Evolutionary conservation across 2,113 vertebrate species (phyloP).

Genomic region (Bothrops jararaca): DNA sequence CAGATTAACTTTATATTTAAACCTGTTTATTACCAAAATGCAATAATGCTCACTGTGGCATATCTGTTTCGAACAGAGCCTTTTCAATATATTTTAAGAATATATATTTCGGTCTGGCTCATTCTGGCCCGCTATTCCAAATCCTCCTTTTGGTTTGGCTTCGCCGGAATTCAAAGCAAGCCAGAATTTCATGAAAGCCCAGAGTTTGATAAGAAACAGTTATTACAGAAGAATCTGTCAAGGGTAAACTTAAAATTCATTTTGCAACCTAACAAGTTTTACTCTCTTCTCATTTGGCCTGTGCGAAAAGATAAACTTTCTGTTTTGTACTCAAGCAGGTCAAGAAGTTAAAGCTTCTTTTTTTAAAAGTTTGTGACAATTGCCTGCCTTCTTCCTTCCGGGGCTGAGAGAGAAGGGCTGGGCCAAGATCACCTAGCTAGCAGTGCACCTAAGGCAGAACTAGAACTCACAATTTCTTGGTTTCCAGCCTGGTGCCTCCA

Average conservation of each 20-base stretch:
- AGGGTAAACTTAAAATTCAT: not conserved
- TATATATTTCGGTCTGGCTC: not conserved
- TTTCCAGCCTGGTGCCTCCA: not conserved
- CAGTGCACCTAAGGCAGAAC: not conserved
- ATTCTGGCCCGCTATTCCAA: not conserved
- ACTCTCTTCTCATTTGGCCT: not conserved
- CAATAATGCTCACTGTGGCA: conserved; percentile 16
- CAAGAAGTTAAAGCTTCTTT: not conserved
- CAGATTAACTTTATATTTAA: conserved; percentile 41
- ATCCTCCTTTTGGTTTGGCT: not conserved
- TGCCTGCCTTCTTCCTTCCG: not conserved
- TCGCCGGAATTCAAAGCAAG: not conserved
- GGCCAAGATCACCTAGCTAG: not conserved
- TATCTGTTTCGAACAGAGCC: not conserved
- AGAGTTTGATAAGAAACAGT: not conserved
- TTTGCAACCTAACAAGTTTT: not conserved
- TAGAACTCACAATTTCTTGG: not conserved
- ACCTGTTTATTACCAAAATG: conserved; percentile 41
- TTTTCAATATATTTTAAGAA: conserved; percentile 14
- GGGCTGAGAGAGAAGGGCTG: not conserved
- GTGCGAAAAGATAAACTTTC: not conserved
- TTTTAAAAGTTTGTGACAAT: not conserved
- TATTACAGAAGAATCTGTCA: not conserved
- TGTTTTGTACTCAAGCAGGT: not conserved
- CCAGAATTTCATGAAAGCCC: no score